Evolutionary conservation across 2,797 vertebrate species (phyloP).

Genomic region (Furcifer pardalis): DNA sequence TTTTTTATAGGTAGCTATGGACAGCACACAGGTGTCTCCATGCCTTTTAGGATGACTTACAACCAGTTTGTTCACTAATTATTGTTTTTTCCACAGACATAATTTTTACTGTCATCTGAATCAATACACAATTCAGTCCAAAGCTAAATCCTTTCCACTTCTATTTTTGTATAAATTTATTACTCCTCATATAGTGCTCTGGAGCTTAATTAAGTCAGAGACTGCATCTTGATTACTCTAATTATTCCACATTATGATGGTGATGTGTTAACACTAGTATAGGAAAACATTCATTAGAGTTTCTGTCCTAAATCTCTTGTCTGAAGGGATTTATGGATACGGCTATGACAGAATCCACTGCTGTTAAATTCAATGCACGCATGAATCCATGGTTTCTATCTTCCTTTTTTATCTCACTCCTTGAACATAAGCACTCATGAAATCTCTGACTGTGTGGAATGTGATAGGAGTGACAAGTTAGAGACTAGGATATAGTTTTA

Average conservation of each 20-base stretch:
- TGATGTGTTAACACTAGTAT: background rate
- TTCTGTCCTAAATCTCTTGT: background rate
- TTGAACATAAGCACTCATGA: constrained; percentile 27
- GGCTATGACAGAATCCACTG: constrained; percentile 15
- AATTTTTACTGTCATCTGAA: constrained; percentile 56
- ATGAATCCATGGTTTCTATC: constrained; percentile 6
- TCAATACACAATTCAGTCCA: constrained; percentile 56
- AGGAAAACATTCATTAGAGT: constrained; percentile 23
- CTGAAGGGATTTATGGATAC: constrained; percentile 10
- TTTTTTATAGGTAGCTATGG: background rate
- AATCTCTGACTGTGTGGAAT: background rate
- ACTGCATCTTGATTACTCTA: constrained; percentile 65
- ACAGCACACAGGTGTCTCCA: background rate
- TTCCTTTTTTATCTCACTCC: background rate
- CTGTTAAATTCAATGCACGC: constrained; percentile 27
- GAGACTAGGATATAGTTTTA: background rate
- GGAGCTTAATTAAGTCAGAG: constrained; percentile 68
- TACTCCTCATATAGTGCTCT: constrained; percentile 41
- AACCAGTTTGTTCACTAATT: constrained; percentile 45
- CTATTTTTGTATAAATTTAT: constrained; percentile 65
- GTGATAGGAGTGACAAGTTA: constrained; percentile 24
- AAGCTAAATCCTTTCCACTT: constrained; percentile 57
- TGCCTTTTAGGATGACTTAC: constrained; percentile 46
- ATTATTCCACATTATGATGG: constrained; percentile 52
- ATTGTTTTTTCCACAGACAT: constrained; percentile 35